Evolutionary conservation across 2,888 invertebrate species (phyloP), one percentile per base, ranked within the genome.

Genomic region (Gryllus longicercus): DNA sequence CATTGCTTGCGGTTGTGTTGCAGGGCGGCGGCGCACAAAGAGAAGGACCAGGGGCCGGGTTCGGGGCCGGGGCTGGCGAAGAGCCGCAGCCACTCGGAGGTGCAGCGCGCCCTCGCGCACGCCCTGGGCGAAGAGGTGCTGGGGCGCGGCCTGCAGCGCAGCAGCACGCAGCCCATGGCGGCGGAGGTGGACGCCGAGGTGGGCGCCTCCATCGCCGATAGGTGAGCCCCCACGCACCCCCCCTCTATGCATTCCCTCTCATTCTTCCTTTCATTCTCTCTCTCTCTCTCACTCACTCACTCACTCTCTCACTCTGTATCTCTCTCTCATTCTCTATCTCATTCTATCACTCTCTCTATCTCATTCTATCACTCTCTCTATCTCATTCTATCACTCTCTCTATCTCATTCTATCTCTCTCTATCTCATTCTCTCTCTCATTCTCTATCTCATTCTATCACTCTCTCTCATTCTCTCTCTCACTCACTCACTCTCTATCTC

Each of bases 141-240:
- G n/a, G 23, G 83, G 51, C 82, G 83, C 75, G 84, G 83, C 63
- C 82, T 85, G 50, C 83, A 81, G 81, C 84, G 85, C 50, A 85
- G 85, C 50, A 83, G 83, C 63, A 85, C 85, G 0, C 85, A 85
- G 81, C 83, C 84, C 11, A 83, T 85, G 81, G 81, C 85, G 16
- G 49, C 76, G 51, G 79, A 80, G 76, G 78, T 78, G n/a, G 80
- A 79, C 51, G 80, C 81, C 21, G 80, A 77, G 77, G 80, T 81
- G 79, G 82, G 82, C 23, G 81, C 80, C 50, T 82, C 82, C 82
- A 83, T 83, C 74, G 82, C 82, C 11, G 82, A 83, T 63, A 83
- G 83, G 83, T 83, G 50, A 77, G 81, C 76, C 18, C 18, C 38
- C 23, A 50, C 51, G 14, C 14, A 2, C 25, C 25, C 25, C 5